Conservation (phyloP, 2,113 vertebrate genomes). For the Leptocoma aspasia region DNA sequence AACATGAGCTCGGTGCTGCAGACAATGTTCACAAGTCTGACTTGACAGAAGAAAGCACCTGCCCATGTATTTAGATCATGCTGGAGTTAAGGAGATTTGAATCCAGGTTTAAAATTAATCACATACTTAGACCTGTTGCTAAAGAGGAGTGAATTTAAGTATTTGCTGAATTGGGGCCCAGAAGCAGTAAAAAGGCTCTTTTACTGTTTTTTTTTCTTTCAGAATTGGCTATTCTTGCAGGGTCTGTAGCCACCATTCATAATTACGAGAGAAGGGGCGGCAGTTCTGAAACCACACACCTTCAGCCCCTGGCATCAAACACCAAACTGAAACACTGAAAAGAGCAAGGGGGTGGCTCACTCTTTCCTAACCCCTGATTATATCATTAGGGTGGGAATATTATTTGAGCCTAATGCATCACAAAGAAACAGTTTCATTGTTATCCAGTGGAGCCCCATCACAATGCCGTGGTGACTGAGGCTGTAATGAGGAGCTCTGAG, state of each 20-base stretch:
- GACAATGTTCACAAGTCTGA: not conserved
- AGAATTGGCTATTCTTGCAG: not conserved
- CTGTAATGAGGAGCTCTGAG: slow-evolving; percentile 37
- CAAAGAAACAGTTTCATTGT: slow-evolving; percentile 5
- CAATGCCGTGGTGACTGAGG: not conserved
- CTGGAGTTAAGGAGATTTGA: not conserved
- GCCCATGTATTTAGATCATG: not conserved
- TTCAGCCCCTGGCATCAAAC: slow-evolving; percentile 2
- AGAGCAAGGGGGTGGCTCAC: not conserved
- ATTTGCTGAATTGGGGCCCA: not conserved
- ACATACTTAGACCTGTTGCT: not conserved
- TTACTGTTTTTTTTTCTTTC: not conserved
- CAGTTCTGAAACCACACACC: not conserved
- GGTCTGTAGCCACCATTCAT: not conserved
- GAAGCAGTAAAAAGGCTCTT: not conserved
- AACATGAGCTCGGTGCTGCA: not conserved
- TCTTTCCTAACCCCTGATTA: not conserved
- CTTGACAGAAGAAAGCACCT: not conserved
- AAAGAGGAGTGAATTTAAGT: not conserved
- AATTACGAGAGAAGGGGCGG: not conserved
- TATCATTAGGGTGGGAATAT: slow-evolving; percentile 1
- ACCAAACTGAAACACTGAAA: not conserved
- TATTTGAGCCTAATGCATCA: slow-evolving; percentile 11
- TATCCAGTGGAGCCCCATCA: not conserved
- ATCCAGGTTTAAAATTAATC: not conserved